phyloP scores from a whole-genome alignment of 2,888 invertebrate genomes.

The Anthophora plumipes region DNA sequence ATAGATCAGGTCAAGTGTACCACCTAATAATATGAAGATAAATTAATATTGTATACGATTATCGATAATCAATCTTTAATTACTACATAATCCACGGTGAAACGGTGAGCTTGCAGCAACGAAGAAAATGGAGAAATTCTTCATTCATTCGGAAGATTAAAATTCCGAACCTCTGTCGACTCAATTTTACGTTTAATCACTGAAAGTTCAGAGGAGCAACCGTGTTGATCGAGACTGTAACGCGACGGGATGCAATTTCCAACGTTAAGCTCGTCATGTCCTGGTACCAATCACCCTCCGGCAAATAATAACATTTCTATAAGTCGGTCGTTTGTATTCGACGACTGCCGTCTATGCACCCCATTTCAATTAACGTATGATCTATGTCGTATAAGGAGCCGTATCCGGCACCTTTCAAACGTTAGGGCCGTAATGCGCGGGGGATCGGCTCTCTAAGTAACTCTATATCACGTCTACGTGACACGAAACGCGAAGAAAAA shows the following conservation, averaged over 20 bases:
- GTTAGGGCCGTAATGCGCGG: conserved; percentile 79
- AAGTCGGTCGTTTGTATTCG: conserved; percentile 85
- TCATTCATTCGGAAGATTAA: background rate
- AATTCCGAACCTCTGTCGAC: conserved; percentile 1
- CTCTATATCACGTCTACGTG: conserved; percentile 84
- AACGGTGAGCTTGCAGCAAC: too few relatives aligned
- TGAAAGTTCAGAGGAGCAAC: conserved; percentile 1
- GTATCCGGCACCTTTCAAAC: conserved; percentile 80
- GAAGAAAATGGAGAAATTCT: background rate
- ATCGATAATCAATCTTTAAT: too few relatives aligned
- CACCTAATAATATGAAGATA: too few relatives aligned
- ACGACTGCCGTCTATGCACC: conserved; percentile 81
- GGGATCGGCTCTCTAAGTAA: conserved; percentile 83
- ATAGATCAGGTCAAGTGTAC: too few relatives aligned
- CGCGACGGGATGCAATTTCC: conserved; percentile 80
- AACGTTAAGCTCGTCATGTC: conserved; percentile 70
- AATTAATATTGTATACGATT: too few relatives aligned
- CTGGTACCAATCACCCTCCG: conserved; percentile 62
- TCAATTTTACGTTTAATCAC: conserved; percentile 24
- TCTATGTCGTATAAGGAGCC: conserved; percentile 83
- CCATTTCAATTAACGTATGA: conserved; percentile 85
- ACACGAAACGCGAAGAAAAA: conserved; percentile 77
- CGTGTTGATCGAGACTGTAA: conserved; percentile 71
- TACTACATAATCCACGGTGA: too few relatives aligned
- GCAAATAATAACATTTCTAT: conserved; percentile 85